Conservation (phyloP, 2,113 vertebrate species). For the Physeter macrocephalus region DNA sequence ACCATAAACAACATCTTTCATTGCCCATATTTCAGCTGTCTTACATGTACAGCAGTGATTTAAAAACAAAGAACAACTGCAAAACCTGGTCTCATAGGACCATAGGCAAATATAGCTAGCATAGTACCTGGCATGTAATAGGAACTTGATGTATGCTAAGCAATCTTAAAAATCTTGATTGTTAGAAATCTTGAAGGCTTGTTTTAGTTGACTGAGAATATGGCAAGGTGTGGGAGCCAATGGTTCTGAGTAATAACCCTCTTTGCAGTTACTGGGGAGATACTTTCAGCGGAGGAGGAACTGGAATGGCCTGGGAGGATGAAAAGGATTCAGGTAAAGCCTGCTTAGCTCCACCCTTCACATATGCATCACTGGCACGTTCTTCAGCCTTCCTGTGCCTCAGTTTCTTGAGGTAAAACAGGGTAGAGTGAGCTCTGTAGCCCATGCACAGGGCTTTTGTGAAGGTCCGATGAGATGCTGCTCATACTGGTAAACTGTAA, state of each 20-base stretch:
- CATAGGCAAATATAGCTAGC: neutral
- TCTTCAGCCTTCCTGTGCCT: neutral
- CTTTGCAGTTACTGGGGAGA: neutral
- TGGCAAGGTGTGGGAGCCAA: neutral
- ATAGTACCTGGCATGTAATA: neutral
- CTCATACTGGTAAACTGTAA: neutral
- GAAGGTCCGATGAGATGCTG: neutral
- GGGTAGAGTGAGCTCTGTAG: neutral
- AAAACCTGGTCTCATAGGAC: neutral
- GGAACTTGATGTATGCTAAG: neutral
- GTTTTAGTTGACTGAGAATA: neutral
- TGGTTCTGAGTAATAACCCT: neutral
- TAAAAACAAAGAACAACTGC: neutral
- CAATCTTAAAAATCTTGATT: neutral
- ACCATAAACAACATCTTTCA: neutral
- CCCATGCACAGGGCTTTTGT: neutral
- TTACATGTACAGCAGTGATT: neutral
- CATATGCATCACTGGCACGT: neutral
- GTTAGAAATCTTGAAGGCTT: neutral
- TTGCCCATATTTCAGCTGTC: neutral
- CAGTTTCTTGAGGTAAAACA: neutral
- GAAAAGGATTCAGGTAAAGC: neutral
- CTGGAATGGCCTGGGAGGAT: neutral
- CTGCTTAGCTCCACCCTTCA: neutral
- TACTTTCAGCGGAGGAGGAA: neutral